Evolutionary conservation across 2,888 invertebrate species (phyloP), one percentile per base, ranked within the genome.

Genomic region (Machimus atricapillus): DNA sequence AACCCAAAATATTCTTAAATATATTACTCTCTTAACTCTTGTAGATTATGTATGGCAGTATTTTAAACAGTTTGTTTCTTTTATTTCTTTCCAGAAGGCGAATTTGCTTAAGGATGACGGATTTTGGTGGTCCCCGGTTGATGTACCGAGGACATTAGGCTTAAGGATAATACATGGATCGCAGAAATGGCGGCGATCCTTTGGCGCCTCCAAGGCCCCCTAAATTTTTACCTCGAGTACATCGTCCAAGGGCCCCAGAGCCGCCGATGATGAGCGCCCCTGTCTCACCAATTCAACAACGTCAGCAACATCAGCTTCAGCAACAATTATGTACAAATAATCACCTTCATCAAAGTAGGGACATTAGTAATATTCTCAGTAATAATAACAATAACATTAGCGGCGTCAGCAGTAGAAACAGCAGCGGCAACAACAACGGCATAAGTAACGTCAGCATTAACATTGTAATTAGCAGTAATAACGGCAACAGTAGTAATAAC

Each of bases 161-260:
- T 85, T 37, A 43, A 74, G 89, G 89, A 91, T 91, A 90, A 91
- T 92, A 91, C 93, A 96, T 96, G 96, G 96, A 95, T 94, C 95
- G 95, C 94, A 95, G 92, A 91, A 93, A 96, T 95, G 95, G 95
- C 95, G 95, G 95, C 95, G 92, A 93, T 92, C 95, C 94, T 94
- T 94, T 94, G 94, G 94, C 95, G 95, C 95, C 95, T 94, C 95
- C 95, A 93, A 94, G 95, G 94, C 95, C 95, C 94, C 95, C 95
- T 93, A 95, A 95, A 94, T 94, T 94, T 93, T 94, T 95, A 94
- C 95, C 95, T 94, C 95, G 95, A 93, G 94, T 94, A 92, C 94
- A 94, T 94, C 93, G 94, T 91, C 92, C 92, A 90, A 91, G 92
- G 94, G 93, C 94, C 93, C 93, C 93, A 90, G 94, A 95, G 94